phyloP scores from a whole-genome alignment of 2,888 invertebrate genomes.

The Rhamnusium bicolor region DNA sequence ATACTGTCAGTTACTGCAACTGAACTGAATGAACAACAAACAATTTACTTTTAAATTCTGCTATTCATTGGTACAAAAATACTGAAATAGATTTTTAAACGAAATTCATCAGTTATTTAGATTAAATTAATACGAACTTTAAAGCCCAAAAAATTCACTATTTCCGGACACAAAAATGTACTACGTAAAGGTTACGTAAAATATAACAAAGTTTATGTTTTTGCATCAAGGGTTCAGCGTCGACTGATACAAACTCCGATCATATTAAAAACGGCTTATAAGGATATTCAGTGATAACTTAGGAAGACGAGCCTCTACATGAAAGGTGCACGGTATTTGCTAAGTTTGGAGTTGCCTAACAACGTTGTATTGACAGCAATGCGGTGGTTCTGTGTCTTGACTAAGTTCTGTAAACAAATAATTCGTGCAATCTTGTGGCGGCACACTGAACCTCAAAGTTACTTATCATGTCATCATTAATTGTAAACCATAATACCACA shows the following conservation, averaged over 20 bases:
- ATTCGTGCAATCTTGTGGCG: background rate
- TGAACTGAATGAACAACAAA: background rate
- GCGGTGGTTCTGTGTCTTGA: conserved; percentile 35
- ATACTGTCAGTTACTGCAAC: background rate
- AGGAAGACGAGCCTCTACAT: conserved; percentile 15
- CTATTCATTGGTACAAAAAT: background rate
- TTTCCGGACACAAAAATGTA: background rate
- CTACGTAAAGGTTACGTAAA: background rate
- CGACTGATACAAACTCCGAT: conserved; percentile 23
- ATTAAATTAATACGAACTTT: background rate
- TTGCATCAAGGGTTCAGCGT: background rate
- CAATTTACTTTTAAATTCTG: background rate
- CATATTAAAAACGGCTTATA: conserved; percentile 19
- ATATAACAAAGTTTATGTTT: background rate
- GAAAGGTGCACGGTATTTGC: conserved; percentile 18
- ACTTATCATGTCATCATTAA: background rate
- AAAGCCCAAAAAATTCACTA: background rate
- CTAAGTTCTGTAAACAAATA: background rate
- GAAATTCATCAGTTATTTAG: background rate
- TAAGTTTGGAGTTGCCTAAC: conserved; percentile 12
- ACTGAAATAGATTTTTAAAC: background rate
- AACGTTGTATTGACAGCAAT: conserved; percentile 34
- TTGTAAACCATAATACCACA: background rate
- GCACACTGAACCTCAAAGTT: background rate
- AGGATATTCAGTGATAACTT: conserved; percentile 6